Evolutionary conservation across 2,797 vertebrate genomes (phyloP).

Genomic region (Eurystomus glaucurus): DNA sequence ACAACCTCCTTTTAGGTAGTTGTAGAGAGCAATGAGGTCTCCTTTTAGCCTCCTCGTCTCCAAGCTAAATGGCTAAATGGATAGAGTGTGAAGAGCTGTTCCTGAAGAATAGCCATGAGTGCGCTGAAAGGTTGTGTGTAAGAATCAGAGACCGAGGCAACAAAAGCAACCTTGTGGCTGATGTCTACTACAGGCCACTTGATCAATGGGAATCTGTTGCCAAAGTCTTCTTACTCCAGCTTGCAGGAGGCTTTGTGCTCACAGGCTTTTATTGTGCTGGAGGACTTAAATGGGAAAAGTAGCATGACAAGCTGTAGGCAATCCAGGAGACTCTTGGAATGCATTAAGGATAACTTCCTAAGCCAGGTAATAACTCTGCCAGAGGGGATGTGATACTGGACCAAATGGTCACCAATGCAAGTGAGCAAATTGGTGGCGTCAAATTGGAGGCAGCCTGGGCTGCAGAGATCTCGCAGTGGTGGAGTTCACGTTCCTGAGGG

Average conservation of each 20-base stretch:
- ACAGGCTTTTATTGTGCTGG: not conserved
- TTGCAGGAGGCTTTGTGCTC: not conserved
- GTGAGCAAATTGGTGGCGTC: too few species aligned
- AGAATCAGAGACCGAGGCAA: not conserved
- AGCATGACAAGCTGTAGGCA: not conserved
- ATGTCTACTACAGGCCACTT: not conserved
- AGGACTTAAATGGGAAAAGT: not conserved
- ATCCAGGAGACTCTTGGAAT: too few species aligned
- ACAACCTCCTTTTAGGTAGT: too few species aligned
- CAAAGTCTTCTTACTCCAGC: not conserved
- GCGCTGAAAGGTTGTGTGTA: not conserved
- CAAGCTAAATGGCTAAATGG: too few species aligned
- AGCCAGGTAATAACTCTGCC: not conserved
- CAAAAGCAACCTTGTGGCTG: not conserved
- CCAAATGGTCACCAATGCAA: not conserved
- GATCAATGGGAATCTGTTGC: not conserved
- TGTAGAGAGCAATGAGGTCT: too few species aligned
- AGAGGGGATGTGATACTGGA: not conserved
- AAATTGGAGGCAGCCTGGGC: not conserved
- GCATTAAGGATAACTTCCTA: not conserved
- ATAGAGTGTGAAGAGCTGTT: not conserved
- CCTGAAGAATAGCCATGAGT: not conserved
- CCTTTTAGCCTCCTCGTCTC: too few species aligned
- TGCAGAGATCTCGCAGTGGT: not conserved
- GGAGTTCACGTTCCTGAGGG: not conserved